Base-by-base conservation (phyloP, 2,888 invertebrate genomes). In the Melipona beecheii region DNA sequence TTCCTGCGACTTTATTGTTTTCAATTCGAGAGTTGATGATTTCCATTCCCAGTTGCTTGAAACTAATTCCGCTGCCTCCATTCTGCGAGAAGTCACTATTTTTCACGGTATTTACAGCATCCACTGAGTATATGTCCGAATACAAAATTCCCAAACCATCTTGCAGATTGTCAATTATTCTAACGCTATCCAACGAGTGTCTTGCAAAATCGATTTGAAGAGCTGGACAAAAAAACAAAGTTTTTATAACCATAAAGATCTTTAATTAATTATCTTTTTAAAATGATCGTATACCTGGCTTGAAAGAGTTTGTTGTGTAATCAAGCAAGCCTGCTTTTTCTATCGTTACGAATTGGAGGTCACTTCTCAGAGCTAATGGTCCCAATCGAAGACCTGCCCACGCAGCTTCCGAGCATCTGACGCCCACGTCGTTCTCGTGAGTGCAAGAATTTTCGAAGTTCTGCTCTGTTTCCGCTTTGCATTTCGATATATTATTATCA, bases 361-460 rank as follows among this genome's bases (percentile, higher is more conserved):
- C 97, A 31, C 98, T 97, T 89, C 98, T 95, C 93, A 98, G 98
- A 0, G 99, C 97, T 75, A 98, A 95, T 77, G 98, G 97, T 62
- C 99, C 98, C 89, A 99, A 97, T 88, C 99, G 95, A 0, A 99
- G 95, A 0, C 99, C 99, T 0, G 99, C 98, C 99, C 99, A 99
- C 56, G 98, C 98, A 0, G 98, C 97, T 90, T 97, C 97, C 88
- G 98, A 98, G 92, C 99, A 99, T 86, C 97, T 95, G 58, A 99
- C 96, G 0, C 98, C 98, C 19, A 98, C 98, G 92, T 98, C 98
- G 92, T 97, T 97, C 50, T 97, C 97, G 91, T 98, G 98, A 0
- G 96, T 96, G 92, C 98, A 99, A 2, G 98, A 97, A 94, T 98
- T 97, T 94, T 98, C 98, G 93, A 98, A 98, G 86, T 98, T 97